phyloP scores from a whole-genome alignment of 2,888 invertebrate genomes.

The Hypena proboscidalis region DNA sequence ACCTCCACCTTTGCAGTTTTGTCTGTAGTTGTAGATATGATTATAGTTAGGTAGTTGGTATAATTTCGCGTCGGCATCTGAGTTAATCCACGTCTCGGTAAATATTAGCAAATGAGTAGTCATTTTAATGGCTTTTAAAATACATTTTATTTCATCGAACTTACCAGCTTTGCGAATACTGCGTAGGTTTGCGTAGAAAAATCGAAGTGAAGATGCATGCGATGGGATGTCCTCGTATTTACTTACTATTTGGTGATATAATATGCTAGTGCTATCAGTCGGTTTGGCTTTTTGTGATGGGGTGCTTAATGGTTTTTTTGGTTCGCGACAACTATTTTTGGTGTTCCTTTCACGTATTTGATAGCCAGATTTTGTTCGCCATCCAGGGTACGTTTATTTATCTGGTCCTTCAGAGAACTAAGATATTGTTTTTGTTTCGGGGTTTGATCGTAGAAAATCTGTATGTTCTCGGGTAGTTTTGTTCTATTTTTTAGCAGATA shows the following conservation, averaged over 20 bases:
- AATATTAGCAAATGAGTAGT: slow-evolving; percentile 4
- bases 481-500: slow-evolving; percentile 24
- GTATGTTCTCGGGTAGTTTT: slow-evolving; percentile 22
- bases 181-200: too few relatives aligned
- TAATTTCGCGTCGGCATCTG: too few relatives aligned
- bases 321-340: slow-evolving; percentile 22
- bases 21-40: slow-evolving; percentile 7
- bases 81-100: slow-evolving; percentile 13
- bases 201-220: slow-evolving; percentile 2
- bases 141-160: slow-evolving; percentile 10
- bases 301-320: slow-evolving; percentile 23
- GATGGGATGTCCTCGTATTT: not conserved
- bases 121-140: slow-evolving; percentile 2
- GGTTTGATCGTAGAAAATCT: slow-evolving; percentile 39
- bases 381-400: slow-evolving; percentile 19
- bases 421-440: slow-evolving; percentile 31
- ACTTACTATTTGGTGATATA: slow-evolving; percentile 1
- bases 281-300: too few relatives aligned
- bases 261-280: not conserved
- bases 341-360: slow-evolving; percentile 42
- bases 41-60: slow-evolving; percentile 1
- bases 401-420: slow-evolving; percentile 25
- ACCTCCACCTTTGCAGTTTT: slow-evolving; percentile 5
- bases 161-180: slow-evolving; percentile 4
- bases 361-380: slow-evolving; percentile 37